A percentile compares a stretch with the other conserved stretches of the same genome.
Conservation (phyloP, 2,113 vertebrate species). For the Cyphomyrus discorhynchus region DNA sequence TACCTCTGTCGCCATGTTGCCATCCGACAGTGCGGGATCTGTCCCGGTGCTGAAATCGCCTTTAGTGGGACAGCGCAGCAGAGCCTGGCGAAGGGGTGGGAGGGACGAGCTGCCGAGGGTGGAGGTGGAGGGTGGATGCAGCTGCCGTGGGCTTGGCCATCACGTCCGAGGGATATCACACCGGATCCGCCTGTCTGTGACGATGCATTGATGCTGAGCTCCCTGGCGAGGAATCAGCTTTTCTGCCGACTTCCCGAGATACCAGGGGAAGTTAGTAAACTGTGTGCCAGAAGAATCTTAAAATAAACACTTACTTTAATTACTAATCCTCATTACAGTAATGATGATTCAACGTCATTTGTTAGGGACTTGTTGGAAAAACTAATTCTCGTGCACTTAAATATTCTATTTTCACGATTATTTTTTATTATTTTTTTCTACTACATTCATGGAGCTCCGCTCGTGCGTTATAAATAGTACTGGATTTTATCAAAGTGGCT, state of each 20-base stretch:
- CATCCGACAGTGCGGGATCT: conserved; percentile 46
- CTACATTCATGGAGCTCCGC: neutral
- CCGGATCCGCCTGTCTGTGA: neutral
- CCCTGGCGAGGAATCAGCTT: neutral
- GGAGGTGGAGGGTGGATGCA: conserved; percentile 12
- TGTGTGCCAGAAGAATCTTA: neutral
- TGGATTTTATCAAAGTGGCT: neutral
- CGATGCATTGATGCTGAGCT: neutral
- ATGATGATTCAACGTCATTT: neutral
- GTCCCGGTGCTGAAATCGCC: conserved; percentile 43
- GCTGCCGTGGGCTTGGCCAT: conserved; percentile 18
- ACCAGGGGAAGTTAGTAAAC: neutral
- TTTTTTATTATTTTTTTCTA: neutral
- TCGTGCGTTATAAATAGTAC: neutral
- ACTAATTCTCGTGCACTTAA: neutral
- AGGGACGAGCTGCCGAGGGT: conserved; percentile 16
- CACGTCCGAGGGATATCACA: neutral
- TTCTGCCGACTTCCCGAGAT: neutral
- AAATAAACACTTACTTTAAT: neutral
- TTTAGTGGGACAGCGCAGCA: conserved; percentile 44
- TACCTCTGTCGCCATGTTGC: conserved; percentile 74
- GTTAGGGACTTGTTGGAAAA: neutral
- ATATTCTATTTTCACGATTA: neutral
- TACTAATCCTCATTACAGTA: neutral
- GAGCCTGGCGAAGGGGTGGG: conserved; percentile 8